Conservation (phyloP, 1,140 invertebrate genomes). For the Drosophila melanica region DNA sequence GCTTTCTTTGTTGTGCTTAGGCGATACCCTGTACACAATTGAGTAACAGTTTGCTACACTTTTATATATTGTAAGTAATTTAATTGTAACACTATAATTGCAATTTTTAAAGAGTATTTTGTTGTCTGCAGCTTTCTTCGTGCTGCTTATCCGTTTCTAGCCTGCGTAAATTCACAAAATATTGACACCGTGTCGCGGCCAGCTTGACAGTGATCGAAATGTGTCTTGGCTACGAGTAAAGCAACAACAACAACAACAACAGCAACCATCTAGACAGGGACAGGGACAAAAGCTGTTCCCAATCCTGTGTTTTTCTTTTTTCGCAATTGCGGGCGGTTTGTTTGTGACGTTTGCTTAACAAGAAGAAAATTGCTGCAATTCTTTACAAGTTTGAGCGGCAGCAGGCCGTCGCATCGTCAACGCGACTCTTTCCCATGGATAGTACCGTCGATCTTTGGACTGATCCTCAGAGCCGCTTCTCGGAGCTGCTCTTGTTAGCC, state of each 20-base stretch:
- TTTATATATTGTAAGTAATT: too few species aligned
- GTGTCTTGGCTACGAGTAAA: slow-evolving; percentile 64
- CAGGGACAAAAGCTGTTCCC: slow-evolving; percentile 46
- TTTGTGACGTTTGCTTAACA: slow-evolving; percentile 82
- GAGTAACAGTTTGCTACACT: too few species aligned
- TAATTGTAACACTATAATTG: too few species aligned
- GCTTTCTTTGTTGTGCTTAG: too few species aligned
- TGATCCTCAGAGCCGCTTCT: background rate
- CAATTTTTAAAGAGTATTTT: slow-evolving; percentile 12
- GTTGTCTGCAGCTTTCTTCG: background rate
- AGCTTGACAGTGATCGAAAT: slow-evolving; percentile 83
- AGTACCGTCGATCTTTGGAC: background rate
- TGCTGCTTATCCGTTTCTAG: slow-evolving; percentile 25
- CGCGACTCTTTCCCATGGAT: slow-evolving; percentile 43
- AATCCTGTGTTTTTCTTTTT: slow-evolving; percentile 6
- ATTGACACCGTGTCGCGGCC: slow-evolving; percentile 76
- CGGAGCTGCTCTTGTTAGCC: slow-evolving; percentile 42
- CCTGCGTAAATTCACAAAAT: slow-evolving; percentile 83
- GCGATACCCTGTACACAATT: too few species aligned
- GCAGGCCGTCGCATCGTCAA: slow-evolving; percentile 2
- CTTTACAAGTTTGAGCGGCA: slow-evolving; percentile 74
- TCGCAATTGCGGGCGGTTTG: slow-evolving; percentile 81
- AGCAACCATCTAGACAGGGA: slow-evolving; percentile 4
- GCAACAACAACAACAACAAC: slow-evolving; percentile 18
- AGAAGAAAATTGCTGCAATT: slow-evolving; percentile 83